These are phyloP conservation scores for Hyposmocoma kahamanoa DNA, from an alignment of 1,140 invertebrate species.

Conservation along the genomic window DNA sequence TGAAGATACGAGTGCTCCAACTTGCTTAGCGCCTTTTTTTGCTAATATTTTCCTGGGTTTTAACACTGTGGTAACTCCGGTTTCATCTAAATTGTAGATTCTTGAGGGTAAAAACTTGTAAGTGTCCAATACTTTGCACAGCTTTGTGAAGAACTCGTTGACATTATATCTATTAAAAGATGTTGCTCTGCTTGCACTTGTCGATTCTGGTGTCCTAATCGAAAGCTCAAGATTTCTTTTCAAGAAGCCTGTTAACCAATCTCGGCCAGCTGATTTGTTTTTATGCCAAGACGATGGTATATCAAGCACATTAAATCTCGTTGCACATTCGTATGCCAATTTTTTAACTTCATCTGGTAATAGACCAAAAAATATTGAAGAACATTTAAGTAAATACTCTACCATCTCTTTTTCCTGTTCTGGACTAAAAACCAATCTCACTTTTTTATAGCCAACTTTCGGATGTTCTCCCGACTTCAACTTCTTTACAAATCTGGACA, in stretches of 20 bases:
- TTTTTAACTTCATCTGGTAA: not conserved
- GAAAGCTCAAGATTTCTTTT: too few relatives aligned
- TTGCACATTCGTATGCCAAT: slow-evolving; percentile 10
- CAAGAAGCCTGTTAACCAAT: slow-evolving; percentile 33
- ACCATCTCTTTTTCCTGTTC: slow-evolving; percentile 14
- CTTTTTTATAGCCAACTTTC: slow-evolving; percentile 3
- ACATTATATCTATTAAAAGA: slow-evolving; percentile 14
- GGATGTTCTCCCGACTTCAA: too few relatives aligned
- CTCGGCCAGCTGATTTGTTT: slow-evolving; percentile 20
- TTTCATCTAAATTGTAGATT: slow-evolving; percentile 57
- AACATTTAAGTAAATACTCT: slow-evolving; percentile 12
- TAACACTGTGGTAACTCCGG: slow-evolving; percentile 52
- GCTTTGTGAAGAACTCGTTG: not conserved
- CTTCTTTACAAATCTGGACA: too few relatives aligned
- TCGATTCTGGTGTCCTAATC: too few relatives aligned
- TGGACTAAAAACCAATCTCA: not conserved
- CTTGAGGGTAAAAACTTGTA: slow-evolving; percentile 25
- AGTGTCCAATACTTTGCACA: slow-evolving; percentile 3
- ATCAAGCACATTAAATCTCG: slow-evolving; percentile 2
- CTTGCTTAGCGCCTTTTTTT: slow-evolving; percentile 41
- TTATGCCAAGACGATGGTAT: too few relatives aligned
- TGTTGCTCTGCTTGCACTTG: slow-evolving; percentile 4
- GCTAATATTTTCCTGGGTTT: slow-evolving; percentile 47
- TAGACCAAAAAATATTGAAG: slow-evolving; percentile 18
- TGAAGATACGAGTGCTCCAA: slow-evolving; percentile 35